Evolutionary conservation across 2,888 invertebrate species (phyloP).

Genomic region (Lathronympha strigana): DNA sequence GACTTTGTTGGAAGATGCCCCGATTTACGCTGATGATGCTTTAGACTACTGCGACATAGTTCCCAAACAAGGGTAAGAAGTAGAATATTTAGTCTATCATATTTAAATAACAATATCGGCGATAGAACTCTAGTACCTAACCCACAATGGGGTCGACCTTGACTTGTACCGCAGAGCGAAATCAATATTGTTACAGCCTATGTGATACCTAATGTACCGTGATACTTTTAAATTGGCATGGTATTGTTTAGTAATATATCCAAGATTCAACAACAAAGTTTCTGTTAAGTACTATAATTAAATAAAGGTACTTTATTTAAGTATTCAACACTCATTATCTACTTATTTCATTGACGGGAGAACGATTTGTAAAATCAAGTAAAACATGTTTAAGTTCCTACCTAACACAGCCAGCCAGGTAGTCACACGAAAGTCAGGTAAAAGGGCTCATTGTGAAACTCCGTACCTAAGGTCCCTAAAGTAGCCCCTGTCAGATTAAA

Average conservation of each 20-base stretch:
- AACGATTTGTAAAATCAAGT: too few relatives aligned
- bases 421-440: too few relatives aligned
- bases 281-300: too few relatives aligned
- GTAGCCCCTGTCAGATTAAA: neutral
- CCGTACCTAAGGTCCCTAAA: neutral
- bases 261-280: too few relatives aligned
- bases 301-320: too few relatives aligned
- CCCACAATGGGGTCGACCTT: slow-evolving; percentile 33
- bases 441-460: neutral
- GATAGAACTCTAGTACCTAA: slow-evolving; percentile 13
- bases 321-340: too few relatives aligned
- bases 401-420: too few relatives aligned
- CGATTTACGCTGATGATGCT: slow-evolving; percentile 59
- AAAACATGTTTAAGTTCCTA: too few relatives aligned
- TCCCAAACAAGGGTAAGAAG: slow-evolving; percentile 53
- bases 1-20: slow-evolving; percentile 71
- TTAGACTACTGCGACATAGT: slow-evolving; percentile 56
- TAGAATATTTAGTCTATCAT: slow-evolving; percentile 1
- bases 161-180: slow-evolving; percentile 22
- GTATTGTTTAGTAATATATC: neutral
- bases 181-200: slow-evolving; percentile 32
- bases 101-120: neutral
- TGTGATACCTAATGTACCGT: neutral
- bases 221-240: neutral
- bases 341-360: too few relatives aligned